These are phyloP conservation scores for Cygnus atratus DNA, from an alignment of 2,113 vertebrate species.

Conservation along the genomic window DNA sequence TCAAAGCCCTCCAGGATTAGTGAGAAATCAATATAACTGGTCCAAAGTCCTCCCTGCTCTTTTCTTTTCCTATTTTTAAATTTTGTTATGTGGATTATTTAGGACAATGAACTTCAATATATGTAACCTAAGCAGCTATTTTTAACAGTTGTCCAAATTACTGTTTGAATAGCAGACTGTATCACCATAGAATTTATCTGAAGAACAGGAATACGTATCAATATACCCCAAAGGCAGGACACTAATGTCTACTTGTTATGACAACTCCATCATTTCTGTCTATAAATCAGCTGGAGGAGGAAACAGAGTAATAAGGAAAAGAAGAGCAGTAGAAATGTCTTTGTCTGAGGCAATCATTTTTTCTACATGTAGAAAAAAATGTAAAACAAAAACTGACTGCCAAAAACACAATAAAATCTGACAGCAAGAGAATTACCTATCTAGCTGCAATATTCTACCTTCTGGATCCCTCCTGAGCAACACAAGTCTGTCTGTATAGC, in stretches of 20 bases:
- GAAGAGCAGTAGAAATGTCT: background rate
- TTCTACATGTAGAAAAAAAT: background rate
- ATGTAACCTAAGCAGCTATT: background rate
- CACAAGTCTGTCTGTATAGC: background rate
- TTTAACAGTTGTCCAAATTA: background rate
- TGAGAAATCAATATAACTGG: background rate
- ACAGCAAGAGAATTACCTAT: background rate
- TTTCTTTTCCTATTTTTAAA: background rate
- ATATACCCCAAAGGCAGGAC: background rate
- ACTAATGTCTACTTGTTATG: background rate
- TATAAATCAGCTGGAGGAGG: background rate
- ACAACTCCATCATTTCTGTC: background rate
- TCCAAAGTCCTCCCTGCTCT: background rate
- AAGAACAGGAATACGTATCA: background rate
- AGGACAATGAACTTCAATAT: background rate
- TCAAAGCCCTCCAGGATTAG: background rate
- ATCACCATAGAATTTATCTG: background rate
- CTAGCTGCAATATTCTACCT: background rate
- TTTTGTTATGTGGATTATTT: background rate
- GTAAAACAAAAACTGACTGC: background rate
- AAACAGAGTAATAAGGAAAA: conserved; percentile 10
- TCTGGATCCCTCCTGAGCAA: background rate
- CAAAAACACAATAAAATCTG: background rate
- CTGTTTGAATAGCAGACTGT: background rate
- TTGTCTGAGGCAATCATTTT: background rate